Evolutionary conservation across 92 coral and sea anemone species (phyloP), one percentile per base, ranked within the genome.

Genomic region (Heteractis magnifica): DNA sequence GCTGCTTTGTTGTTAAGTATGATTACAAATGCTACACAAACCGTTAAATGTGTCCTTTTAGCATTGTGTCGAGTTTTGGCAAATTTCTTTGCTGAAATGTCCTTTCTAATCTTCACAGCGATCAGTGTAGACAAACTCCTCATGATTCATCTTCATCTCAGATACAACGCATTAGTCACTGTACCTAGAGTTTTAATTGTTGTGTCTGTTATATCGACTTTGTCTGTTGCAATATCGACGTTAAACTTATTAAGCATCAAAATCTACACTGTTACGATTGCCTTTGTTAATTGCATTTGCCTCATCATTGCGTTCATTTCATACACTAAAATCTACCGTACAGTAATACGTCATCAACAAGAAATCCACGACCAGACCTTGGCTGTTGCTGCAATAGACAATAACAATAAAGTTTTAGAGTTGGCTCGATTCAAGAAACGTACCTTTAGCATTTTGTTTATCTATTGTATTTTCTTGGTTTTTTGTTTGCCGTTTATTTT

Each of bases 111-210:
- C 16, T 82, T 82, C 70, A 82, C 86, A 4, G 78, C 86, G n/a
- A 72, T 82, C 79, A 82, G 86, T 15, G 68, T 82, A 8, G 86
- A 82, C 56, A 82, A 82, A 73, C 77, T 82, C 20, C 49, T 71
- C 10, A 71, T 82, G 78, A 11, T 82, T 48, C 64, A 72, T 52
- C 52, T 71, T 56, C 78, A 72, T 8, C 79, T 82, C 50, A 21
- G 79, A 41, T 82, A 82, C 52, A 23, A 34, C 12, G 13, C 78
- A 6, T 3, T 56, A 0, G 79, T 82, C 9, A 82, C 78, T 1
- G 55, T 19, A 49, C 23, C n/a, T 26, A 72, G 79, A 73, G 52
- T 56, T 13, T 3, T 51, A 16, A 11, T 56, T 13, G 41, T 19
- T 12, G 20, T 82, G 49, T 60, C 23, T 51, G 62, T 51, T 2